A percentile compares a stretch with the other conserved stretches of the same genome.
phyloP scores from a whole-genome alignment of 2,113 vertebrate genomes.

The Cricetomys ansorgei region DNA sequence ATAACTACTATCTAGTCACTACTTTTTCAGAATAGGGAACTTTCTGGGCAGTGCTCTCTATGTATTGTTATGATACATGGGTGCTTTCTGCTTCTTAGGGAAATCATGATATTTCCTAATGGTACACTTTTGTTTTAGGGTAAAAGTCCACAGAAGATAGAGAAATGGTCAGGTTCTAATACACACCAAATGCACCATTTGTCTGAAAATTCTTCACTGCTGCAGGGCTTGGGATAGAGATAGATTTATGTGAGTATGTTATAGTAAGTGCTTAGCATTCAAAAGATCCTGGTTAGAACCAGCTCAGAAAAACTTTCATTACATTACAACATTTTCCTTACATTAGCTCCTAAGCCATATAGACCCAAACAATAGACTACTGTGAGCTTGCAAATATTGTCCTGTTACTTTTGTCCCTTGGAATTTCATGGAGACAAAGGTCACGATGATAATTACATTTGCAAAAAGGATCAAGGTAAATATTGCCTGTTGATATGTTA shows the following conservation, averaged over 20 bases:
- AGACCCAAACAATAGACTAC: background rate
- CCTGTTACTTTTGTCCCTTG: background rate
- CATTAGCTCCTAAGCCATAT: background rate
- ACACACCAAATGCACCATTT: background rate
- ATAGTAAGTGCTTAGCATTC: too few species aligned
- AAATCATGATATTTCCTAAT: background rate
- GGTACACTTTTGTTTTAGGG: background rate
- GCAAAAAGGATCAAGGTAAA: background rate
- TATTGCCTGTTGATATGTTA: background rate
- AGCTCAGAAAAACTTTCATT: background rate
- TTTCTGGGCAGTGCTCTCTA: background rate
- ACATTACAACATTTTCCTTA: too few species aligned
- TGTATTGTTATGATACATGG: background rate
- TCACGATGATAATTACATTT: background rate
- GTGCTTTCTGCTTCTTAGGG: background rate
- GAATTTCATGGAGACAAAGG: background rate
- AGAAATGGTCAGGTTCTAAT: background rate
- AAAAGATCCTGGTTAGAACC: background rate
- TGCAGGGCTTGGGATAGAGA: background rate
- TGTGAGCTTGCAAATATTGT: background rate
- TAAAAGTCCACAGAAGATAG: background rate
- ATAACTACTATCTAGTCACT: background rate
- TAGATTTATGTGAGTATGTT: background rate
- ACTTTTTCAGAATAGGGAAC: background rate
- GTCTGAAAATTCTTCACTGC: background rate